Conservation (phyloP, 2,113 vertebrate species). For the Phycodurus eques region DNA sequence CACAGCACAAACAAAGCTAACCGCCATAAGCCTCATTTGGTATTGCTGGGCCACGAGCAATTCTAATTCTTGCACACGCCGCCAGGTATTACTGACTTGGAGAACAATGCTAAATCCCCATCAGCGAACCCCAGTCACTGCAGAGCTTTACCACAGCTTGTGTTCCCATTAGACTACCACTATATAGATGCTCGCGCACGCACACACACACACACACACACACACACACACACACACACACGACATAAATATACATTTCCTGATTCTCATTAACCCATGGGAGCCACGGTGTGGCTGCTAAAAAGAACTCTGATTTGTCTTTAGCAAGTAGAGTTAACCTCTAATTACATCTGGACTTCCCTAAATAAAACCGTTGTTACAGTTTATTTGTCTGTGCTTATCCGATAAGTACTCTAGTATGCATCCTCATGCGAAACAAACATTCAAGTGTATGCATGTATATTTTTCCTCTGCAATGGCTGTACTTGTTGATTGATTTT, state of each 20-base stretch:
- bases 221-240: slow-evolving; percentile 1
- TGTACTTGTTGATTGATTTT: neutral
- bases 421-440: neutral
- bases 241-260: slow-evolving; percentile 19
- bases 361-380: slow-evolving; percentile 15
- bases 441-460: neutral
- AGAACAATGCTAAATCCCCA: slow-evolving; percentile 63
- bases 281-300: slow-evolving; percentile 46
- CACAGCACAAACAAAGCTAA: slow-evolving; percentile 55
- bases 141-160: slow-evolving; percentile 52
- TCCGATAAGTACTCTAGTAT: slow-evolving; percentile 11
- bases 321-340: slow-evolving; percentile 66
- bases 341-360: slow-evolving; percentile 68
- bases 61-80: slow-evolving; percentile 52
- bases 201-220: slow-evolving; percentile 12
- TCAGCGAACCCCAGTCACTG: slow-evolving; percentile 48
- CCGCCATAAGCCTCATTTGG: slow-evolving; percentile 44
- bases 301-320: slow-evolving; percentile 67
- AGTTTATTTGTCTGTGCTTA: slow-evolving; percentile 16
- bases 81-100: slow-evolving; percentile 61
- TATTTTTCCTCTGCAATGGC: neutral
- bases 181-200: slow-evolving; percentile 21
- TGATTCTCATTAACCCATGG: slow-evolving; percentile 73
- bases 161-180: slow-evolving; percentile 50
- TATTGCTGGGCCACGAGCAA: slow-evolving; percentile 52